Evolutionary conservation across 1,140 invertebrate genomes (phyloP), one percentile per base, ranked within the genome.

Genomic region (Brachionus manjavacas): DNA sequence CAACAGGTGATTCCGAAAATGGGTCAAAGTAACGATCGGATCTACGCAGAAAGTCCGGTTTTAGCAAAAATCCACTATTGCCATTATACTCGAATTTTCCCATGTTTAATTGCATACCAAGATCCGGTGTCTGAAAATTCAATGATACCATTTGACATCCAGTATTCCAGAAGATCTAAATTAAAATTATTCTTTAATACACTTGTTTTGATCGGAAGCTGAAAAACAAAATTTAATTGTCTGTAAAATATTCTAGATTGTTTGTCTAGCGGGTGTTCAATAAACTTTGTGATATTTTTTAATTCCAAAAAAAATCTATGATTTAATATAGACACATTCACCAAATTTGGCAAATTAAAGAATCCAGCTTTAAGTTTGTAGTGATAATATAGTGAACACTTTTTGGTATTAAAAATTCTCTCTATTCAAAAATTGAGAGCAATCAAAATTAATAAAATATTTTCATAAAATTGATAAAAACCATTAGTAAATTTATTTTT

Each of bases 1-100:
- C 98, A 0, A 99, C 97, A 0, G 98, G 97, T 85, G 95, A 95
- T 91, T 99, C 97, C 16, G 97, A 96, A 89, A 99, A 99, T 0
- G 98, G 98, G 91, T 99, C 98, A 89, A 99, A 99, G 87, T 93
- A 95, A 86, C 96, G 92, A 90, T 99, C 98, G 4, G 94, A 93
- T 68, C 97, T 91, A 85, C 97, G 91, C 97, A 99, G 99, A 91
- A 99, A 99, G 90, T 99, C 97, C 1, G 97, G 97, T 89, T 99
- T 99, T 79, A 99, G 91, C 12, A 99, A 91, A 90, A 98, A 99
- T 4, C 97, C 97, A 86, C 96, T 96, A 88, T 98, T 98, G 88
- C 98, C 97, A 90, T 99, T 99, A 88, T 98, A 98, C 89, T 99
- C 98, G 91, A 99, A 99, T 92, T 99, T 99, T 85, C 98, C 98